A percentile compares a stretch with the other conserved stretches of the same genome.
These are phyloP conservation scores for Archips crataeganus DNA, from an alignment of 2,888 invertebrate species.

Conservation along the genomic window DNA sequence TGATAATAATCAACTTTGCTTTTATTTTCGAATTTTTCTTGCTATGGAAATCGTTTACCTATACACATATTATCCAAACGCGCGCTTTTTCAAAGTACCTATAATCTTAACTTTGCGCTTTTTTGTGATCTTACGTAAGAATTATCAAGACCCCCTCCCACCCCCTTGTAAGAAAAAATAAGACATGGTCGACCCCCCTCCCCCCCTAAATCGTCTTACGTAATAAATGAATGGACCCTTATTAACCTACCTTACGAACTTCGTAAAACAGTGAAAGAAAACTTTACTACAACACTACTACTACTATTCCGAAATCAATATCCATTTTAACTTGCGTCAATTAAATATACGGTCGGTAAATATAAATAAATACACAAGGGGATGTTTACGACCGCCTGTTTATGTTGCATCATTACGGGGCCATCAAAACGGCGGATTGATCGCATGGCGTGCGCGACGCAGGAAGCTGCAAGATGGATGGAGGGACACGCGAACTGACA, in stretches of 20 bases:
- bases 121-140: no score
- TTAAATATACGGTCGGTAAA: constrained; percentile 5
- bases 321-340: constrained; percentile 1
- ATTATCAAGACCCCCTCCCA: no score
- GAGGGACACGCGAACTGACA: not conserved
- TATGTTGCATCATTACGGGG: constrained; percentile 55
- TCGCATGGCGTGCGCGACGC: constrained; percentile 62
- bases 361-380: constrained; percentile 9
- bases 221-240: no score
- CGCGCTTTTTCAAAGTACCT: no score
- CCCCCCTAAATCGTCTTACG: no score
- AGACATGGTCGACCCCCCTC: no score
- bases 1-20: no score
- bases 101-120: no score
- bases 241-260: not conserved
- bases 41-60: no score
- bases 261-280: not conserved
- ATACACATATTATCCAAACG: no score
- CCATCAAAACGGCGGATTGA: constrained; percentile 65
- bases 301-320: not conserved
- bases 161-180: no score
- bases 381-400: constrained; percentile 38
- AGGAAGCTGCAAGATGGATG: constrained; percentile 8
- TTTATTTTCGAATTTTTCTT: no score
- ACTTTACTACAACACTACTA: not conserved